Evolutionary conservation across 1,140 invertebrate species (phyloP).

Genomic region (Euschistus heros): DNA sequence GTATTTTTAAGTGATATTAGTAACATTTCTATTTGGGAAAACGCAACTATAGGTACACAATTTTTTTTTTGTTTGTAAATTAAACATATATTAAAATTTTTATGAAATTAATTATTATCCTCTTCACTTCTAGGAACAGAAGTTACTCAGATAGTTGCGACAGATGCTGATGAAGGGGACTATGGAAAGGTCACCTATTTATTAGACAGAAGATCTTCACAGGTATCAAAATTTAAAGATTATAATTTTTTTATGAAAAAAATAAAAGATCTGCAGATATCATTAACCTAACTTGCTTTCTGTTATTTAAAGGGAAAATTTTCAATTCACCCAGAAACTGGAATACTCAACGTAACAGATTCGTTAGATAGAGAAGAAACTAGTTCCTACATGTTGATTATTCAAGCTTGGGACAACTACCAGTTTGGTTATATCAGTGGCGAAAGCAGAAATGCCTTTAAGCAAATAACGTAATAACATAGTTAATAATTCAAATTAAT

Average conservation of each 20-base stretch:
- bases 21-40: conserved; percentile 64
- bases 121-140: conserved; percentile 42
- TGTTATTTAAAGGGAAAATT: conserved; percentile 55
- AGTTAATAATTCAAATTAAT: too few relatives aligned
- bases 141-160: conserved; percentile 62
- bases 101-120: not conserved
- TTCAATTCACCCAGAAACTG: conserved; percentile 72
- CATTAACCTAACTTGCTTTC: not conserved
- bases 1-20: conserved; percentile 60
- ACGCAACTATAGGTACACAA: conserved; percentile 51
- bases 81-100: too few relatives aligned
- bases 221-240: conserved; percentile 39
- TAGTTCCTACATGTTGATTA: conserved; percentile 63
- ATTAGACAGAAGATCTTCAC: conserved; percentile 71
- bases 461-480: conserved; percentile 63
- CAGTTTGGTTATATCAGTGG: conserved; percentile 81
- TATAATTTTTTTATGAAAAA: not conserved
- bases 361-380: conserved; percentile 71
- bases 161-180: conserved; percentile 75
- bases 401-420: conserved; percentile 92
- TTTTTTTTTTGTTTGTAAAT: too few relatives aligned
- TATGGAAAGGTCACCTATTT: conserved; percentile 85
- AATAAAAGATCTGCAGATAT: not conserved
- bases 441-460: conserved; percentile 83
- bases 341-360: conserved; percentile 66